Evolutionary conservation across 2,113 vertebrate genomes (phyloP).

Genomic region (Carettochelys insculpta): DNA sequence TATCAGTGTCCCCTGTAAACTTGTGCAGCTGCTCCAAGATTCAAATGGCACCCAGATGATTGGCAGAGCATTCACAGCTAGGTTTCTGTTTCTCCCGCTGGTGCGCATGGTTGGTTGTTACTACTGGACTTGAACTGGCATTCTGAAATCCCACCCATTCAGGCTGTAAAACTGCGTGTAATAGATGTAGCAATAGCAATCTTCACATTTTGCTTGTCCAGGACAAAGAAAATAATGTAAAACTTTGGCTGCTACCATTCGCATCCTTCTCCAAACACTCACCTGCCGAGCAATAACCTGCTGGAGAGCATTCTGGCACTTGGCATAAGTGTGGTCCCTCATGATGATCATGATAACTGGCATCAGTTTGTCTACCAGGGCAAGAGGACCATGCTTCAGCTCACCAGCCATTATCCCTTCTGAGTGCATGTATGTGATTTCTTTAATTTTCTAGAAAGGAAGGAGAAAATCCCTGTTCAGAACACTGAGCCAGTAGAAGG

Average conservation of each 20-base stretch:
- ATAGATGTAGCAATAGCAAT: background rate
- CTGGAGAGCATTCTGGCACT: constrained; percentile 98
- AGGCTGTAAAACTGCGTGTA: accelerated
- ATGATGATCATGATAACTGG: constrained; percentile 99
- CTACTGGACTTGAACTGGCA: too few relatives aligned
- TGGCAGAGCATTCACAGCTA: too few relatives aligned
- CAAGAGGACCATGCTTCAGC: constrained; percentile 94
- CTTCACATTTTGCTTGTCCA: background rate
- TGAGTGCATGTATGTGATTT: constrained; percentile 99
- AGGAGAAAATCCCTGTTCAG: background rate
- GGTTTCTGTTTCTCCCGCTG: too few relatives aligned
- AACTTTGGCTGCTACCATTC: too few relatives aligned
- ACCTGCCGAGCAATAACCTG: constrained; percentile 96
- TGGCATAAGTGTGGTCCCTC: constrained; percentile 93
- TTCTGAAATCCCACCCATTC: background rate
- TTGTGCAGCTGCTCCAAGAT: too few relatives aligned
- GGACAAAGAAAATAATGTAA: too few relatives aligned
- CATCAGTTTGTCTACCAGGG: constrained; percentile 98
- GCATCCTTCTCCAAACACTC: background rate
- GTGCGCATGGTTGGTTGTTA: background rate
- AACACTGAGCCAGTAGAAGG: background rate
- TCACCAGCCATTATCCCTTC: constrained; percentile 97
- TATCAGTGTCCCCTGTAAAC: background rate
- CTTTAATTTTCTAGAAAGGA: constrained; percentile 93
- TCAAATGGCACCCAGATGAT: too few relatives aligned